These are phyloP conservation scores for Molossus molossus DNA, from an alignment of 2,797 vertebrate genomes.

Conservation along the genomic window DNA sequence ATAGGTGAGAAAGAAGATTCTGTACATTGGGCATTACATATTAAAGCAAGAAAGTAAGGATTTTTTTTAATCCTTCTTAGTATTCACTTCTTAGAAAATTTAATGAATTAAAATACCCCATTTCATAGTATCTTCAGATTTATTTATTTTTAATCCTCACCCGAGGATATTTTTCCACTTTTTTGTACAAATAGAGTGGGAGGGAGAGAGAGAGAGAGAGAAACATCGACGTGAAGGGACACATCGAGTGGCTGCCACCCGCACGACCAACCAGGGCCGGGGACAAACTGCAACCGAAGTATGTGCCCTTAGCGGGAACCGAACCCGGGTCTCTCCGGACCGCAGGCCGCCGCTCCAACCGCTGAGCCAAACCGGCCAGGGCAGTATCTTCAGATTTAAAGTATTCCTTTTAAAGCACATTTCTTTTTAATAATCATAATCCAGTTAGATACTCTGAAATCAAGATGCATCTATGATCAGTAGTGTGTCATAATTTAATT, in stretches of 20 bases:
- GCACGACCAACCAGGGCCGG: too few relatives aligned
- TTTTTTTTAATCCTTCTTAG: constrained; percentile 34
- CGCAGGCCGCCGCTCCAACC: too few relatives aligned
- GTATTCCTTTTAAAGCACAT: constrained; percentile 39
- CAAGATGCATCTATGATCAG: background rate
- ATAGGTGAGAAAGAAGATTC: constrained; percentile 60
- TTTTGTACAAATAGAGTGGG: too few relatives aligned
- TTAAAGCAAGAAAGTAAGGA: constrained; percentile 70
- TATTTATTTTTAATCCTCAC: background rate
- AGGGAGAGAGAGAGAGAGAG: too few relatives aligned
- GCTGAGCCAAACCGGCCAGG: too few relatives aligned
- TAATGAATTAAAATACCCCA: constrained; percentile 18
- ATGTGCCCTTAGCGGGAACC: too few relatives aligned
- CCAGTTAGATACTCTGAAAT: constrained; percentile 53
- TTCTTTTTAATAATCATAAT: constrained; percentile 64
- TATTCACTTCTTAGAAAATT: constrained; percentile 47
- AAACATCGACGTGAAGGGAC: too few relatives aligned
- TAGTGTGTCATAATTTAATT: constrained; percentile 59
- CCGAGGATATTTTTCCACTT: too few relatives aligned
- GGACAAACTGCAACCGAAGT: too few relatives aligned
- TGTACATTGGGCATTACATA: background rate
- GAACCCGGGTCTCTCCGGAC: too few relatives aligned
- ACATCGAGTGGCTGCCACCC: too few relatives aligned
- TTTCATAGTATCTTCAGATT: constrained; percentile 62
- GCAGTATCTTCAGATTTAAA: constrained; percentile 56